Evolutionary conservation across 2,888 invertebrate species (phyloP).

Genomic region (Chesias legatella): DNA sequence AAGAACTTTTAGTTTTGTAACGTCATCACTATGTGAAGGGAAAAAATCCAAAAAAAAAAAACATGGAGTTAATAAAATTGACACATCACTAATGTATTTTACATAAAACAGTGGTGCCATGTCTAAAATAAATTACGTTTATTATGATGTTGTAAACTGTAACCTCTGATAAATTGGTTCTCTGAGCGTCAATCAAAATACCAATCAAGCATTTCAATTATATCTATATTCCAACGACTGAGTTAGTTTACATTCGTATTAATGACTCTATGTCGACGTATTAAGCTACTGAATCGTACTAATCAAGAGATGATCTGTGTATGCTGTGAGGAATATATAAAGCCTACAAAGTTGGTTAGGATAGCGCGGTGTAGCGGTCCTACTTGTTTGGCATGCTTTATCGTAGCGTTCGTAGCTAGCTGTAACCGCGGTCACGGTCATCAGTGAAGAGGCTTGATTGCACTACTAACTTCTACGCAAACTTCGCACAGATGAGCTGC

Average conservation of each 20-base stretch:
- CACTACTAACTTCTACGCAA: conserved; percentile 19
- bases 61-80: no score
- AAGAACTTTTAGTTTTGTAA: no score
- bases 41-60: no score
- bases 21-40: no score
- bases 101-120: no score
- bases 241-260: conserved; percentile 25
- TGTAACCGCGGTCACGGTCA: conserved; percentile 63
- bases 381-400: conserved; percentile 45
- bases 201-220: conserved; percentile 42
- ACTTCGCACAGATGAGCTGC: background rate
- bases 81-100: no score
- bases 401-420: conserved; percentile 31
- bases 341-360: conserved; percentile 13
- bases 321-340: conserved; percentile 23
- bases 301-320: conserved; percentile 22
- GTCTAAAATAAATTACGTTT: no score
- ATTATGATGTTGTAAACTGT: background rate
- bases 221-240: conserved; percentile 27
- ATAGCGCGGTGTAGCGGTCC: conserved; percentile 38
- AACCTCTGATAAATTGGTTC: conserved; percentile 18
- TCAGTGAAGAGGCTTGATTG: conserved; percentile 61
- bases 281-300: conserved; percentile 32
- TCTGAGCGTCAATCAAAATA: conserved; percentile 32
- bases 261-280: conserved; percentile 24